Evolutionary conservation across 2,888 invertebrate species (phyloP).

Genomic region (Ariolimax columbianus): DNA sequence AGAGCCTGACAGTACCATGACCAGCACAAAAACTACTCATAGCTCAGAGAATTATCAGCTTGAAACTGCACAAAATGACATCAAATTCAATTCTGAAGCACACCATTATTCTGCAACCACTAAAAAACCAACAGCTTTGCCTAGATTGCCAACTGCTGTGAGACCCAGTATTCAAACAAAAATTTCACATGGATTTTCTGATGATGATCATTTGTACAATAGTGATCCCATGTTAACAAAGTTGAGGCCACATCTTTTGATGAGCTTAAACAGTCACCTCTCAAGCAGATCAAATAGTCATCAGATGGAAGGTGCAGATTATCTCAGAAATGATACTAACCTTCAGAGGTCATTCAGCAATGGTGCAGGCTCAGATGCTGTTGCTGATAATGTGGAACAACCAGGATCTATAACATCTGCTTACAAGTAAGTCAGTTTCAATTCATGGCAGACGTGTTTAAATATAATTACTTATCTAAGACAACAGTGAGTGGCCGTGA

Average conservation of each 20-base stretch:
- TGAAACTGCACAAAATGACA: slow-evolving; percentile 66
- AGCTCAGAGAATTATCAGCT: slow-evolving; percentile 56
- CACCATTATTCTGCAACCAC: slow-evolving; percentile 68
- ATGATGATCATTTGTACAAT: slow-evolving; percentile 27
- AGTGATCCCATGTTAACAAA: slow-evolving; percentile 27
- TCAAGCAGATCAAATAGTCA: neutral
- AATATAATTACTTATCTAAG: neutral
- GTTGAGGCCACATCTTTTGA: slow-evolving; percentile 26
- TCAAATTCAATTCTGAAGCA: slow-evolving; percentile 64
- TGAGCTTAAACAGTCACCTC: neutral
- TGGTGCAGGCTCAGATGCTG: neutral
- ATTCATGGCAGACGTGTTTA: neutral
- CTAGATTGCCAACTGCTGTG: slow-evolving; percentile 62
- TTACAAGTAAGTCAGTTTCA: slow-evolving; percentile 19
- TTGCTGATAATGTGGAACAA: slow-evolving; percentile 10
- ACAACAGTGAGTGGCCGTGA: too few species aligned
- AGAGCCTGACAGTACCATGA: neutral
- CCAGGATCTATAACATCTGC: slow-evolving; percentile 24
- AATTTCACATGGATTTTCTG: slow-evolving; percentile 27
- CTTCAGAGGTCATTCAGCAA: neutral
- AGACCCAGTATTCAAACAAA: slow-evolving; percentile 31
- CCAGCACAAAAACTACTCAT: neutral
- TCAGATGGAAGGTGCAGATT: neutral
- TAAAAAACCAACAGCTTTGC: slow-evolving; percentile 71
- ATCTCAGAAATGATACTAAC: neutral